Percentiles rank a stretch among this genome's conserved stretches.
Evolutionary conservation across 2,888 invertebrate species (phyloP).

Genomic region (Ormyrus thymus): DNA sequence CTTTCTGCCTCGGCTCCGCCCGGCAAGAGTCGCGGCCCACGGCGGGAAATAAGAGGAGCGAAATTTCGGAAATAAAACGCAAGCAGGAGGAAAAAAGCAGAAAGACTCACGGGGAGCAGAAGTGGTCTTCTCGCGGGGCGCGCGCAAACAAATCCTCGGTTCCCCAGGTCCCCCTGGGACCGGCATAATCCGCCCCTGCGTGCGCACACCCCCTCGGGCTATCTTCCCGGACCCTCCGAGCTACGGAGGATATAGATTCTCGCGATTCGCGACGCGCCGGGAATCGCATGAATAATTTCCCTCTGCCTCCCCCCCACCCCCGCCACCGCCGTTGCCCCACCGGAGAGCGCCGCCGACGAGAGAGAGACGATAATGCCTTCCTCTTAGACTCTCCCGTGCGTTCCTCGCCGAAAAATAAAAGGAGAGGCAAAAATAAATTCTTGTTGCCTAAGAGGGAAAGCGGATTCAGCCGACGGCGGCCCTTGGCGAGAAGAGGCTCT

Average conservation of each 20-base stretch:
- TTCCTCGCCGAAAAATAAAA: constrained; percentile 20
- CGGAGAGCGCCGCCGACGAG: not conserved
- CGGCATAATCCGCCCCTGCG: constrained; percentile 40
- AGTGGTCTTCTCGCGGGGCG: not conserved
- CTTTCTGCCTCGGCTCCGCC: too few relatives aligned
- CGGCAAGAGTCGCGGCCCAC: too few relatives aligned
- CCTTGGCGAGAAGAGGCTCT: too few relatives aligned
- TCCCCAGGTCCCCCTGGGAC: constrained; percentile 63
- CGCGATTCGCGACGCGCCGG: constrained; percentile 62
- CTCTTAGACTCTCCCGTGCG: constrained; percentile 29
- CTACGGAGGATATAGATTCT: constrained; percentile 62
- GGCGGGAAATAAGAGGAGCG: not conserved
- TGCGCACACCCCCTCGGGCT: constrained; percentile 36
- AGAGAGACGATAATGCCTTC: constrained; percentile 24
- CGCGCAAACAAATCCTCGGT: constrained; percentile 50
- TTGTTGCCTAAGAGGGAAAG: not conserved
- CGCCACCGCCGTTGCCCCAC: not conserved
- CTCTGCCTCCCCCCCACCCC: not conserved
- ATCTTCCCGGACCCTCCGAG: constrained; percentile 46
- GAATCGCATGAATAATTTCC: constrained; percentile 58
- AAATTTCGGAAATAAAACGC: constrained; percentile 22
- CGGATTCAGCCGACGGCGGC: too few relatives aligned
- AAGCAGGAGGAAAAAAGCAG: not conserved
- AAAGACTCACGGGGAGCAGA: not conserved
- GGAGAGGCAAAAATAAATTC: constrained; percentile 33